Evolutionary conservation across 2,113 vertebrate genomes (phyloP), one percentile per base, ranked within the genome.

Genomic region (Syrrhaptes paradoxus): DNA sequence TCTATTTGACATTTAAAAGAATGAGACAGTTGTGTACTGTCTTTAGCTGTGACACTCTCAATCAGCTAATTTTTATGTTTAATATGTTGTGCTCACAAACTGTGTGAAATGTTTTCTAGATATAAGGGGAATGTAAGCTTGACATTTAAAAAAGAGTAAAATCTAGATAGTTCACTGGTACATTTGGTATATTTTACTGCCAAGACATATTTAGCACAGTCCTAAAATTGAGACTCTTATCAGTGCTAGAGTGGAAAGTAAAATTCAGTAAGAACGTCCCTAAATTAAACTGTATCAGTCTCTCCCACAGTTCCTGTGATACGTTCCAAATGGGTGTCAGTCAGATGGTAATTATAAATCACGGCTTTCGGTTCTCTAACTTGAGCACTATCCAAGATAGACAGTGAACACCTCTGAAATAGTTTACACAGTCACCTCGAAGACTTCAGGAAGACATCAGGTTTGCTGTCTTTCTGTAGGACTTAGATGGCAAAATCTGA

Each of bases 271-370:
- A 31, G 36, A 78, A 78, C 74, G 45, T 90, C 87, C 84, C 89
- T 91, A 87, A 93, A 84, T 92, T 92, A 86, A 95, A 86, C 65
- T n/a, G 25, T 57, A 63, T 72, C 73, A 78, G 77, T 78, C 80
- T 93, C 92, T 78, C 38, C 76, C 68, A 46, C 65, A 62, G 57
- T 78, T 93, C 74, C 72, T 84, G 63, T 74, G 72, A 43, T 81
- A 31, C 59, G 59, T 92, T 96, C 89, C 73, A 82, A 95, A 90
- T 0, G 76, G 73, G 43, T 92, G 87, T 41, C 73, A 87, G 80
- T 95, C 84, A 89, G 87, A 84, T 57, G 81, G 70, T 65, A 86
- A 95, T 92, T 92, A 89, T 75, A 96, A 92, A 90, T 85, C 87
- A 73, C 43, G 57, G 57, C 77, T 89, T 91, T 87, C 80, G 45